Percentiles rank a stretch among this genome's conserved stretches.
These are phyloP conservation scores for Scaptomyza tumidula DNA, from an alignment of 2,888 invertebrate species.

Conservation along the genomic window DNA sequence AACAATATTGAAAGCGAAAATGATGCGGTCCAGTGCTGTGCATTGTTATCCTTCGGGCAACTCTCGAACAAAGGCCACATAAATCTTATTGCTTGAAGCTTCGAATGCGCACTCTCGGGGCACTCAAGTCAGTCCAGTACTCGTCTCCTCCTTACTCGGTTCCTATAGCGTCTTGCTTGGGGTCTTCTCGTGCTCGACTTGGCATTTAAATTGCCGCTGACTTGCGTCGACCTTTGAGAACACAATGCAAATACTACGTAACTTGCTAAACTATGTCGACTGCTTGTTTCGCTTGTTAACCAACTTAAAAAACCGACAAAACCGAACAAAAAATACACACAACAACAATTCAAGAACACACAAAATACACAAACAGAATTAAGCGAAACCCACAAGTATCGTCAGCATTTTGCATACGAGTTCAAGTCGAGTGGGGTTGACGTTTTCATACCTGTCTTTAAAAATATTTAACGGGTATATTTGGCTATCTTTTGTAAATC, in stretches of 20 bases:
- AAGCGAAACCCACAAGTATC: conserved; percentile 42
- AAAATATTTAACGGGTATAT: conserved; percentile 11
- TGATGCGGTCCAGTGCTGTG: conserved; percentile 45
- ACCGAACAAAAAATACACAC: conserved; percentile 17
- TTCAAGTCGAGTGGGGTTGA: conserved; percentile 49
- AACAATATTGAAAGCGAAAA: conserved; percentile 73
- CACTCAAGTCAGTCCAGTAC: neutral
- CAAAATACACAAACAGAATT: conserved; percentile 28
- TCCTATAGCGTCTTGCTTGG: neutral
- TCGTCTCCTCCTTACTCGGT: neutral
- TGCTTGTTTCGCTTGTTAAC: conserved; percentile 73
- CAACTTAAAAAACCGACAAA: conserved; percentile 57
- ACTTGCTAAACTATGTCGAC: conserved; percentile 75
- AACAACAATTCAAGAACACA: conserved; percentile 17
- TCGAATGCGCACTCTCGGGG: conserved; percentile 16
- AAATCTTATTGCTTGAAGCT: conserved; percentile 56
- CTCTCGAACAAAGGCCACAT: conserved; percentile 65
- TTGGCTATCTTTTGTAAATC: neutral
- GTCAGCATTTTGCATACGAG: conserved; percentile 66
- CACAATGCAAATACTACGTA: conserved; percentile 61
- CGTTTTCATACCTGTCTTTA: conserved; percentile 30
- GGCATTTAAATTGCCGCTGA: conserved; percentile 74
- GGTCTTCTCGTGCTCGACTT: conserved; percentile 55
- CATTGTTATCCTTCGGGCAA: conserved; percentile 58
- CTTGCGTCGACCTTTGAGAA: conserved; percentile 63